A percentile compares a stretch with the other conserved stretches of the same genome.
Evolutionary conservation across 30 jellyfish, hydroid and myxozoan genomes (phyloP).

Genomic region (Pelagia noctiluca): DNA sequence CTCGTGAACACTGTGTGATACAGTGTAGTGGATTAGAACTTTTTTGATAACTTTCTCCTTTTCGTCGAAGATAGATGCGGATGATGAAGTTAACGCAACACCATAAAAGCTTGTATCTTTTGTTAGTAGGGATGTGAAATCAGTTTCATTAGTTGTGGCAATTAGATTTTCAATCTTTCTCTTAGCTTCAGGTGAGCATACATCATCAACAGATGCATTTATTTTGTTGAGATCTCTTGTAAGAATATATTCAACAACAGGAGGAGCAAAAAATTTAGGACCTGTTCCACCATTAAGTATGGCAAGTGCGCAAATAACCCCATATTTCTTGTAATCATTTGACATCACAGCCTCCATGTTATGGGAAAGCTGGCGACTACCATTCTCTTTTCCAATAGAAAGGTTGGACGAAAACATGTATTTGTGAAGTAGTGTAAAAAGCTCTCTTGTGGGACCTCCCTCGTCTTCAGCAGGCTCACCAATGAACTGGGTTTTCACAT

Average conservation of each 20-base stretch:
- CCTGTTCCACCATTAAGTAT: slow-evolving; percentile 31
- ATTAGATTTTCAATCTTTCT: slow-evolving; percentile 20
- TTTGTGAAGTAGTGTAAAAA: background rate
- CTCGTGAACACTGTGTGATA: slow-evolving; percentile 16
- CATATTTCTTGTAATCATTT: slow-evolving; percentile 1
- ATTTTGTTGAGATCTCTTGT: background rate
- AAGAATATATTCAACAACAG: slow-evolving; percentile 17
- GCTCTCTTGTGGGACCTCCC: slow-evolving; percentile 3
- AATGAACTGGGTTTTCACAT: background rate
- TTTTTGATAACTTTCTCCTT: background rate
- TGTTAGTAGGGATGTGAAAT: background rate
- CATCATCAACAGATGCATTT: background rate
- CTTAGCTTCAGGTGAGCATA: background rate
- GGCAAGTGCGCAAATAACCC: slow-evolving; percentile 6
- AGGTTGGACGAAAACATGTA: background rate
- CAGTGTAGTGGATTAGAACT: slow-evolving; percentile 19
- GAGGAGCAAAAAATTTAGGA: slow-evolving; percentile 23
- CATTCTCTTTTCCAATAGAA: background rate
- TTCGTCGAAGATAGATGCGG: background rate
- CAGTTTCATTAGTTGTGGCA: slow-evolving; percentile 4
- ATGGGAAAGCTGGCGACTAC: background rate
- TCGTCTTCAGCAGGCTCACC: background rate
- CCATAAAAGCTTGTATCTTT: background rate
- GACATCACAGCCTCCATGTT: background rate
- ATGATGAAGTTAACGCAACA: background rate